Base-by-base conservation (phyloP, 1,140 invertebrate genomes). In the Heliconius hermathena region DNA sequence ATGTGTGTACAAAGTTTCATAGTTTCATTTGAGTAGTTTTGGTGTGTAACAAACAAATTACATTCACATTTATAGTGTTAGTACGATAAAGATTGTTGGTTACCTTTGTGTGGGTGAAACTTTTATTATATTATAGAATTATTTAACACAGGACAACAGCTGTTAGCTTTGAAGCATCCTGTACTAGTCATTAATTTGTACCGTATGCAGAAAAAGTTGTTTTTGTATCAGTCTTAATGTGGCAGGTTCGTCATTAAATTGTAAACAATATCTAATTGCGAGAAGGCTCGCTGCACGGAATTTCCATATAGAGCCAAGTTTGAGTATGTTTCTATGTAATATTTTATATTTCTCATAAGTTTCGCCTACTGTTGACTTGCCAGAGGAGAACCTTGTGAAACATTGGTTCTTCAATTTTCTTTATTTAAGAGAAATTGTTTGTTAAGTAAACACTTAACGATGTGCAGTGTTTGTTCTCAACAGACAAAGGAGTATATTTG, bases 181-280 rank as follows among this genome's bases (percentile, higher is more conserved):
- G 57, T 60, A n/a, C 20, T 66, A 26, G 60, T 57, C 8, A 9
- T 66, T 66, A 29, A 26, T 29, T 22, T 29, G 60, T 11, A 26
- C 60, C 26, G 5, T 66, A 66, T 16, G 60, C 26, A 66, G 60
- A 66, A 66, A 66, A 66, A 66, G 11, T 66, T 13, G 60, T 66
- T 66, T 66, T 66, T 33, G 5, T 33, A 26, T 29, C 8, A 11
- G 22, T n/a, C 16, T 57, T 66, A 26, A 66, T 16, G 22, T 66
- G 60, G 22, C 60, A 66, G 8, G 26, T 66, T 66, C 5, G 60
- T 29, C 11, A 26, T 66, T 66, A 66, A 66, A 66, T 66, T 66
- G 60, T 66, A 29, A 66, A 66, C 22, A 66, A 66, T 66, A 4
- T 60, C 57, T 60, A 60, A 66, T 66, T 66, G 26, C 60, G 60